Conservation (phyloP, 2,797 vertebrate species). For the Clarias fuscus region DNA sequence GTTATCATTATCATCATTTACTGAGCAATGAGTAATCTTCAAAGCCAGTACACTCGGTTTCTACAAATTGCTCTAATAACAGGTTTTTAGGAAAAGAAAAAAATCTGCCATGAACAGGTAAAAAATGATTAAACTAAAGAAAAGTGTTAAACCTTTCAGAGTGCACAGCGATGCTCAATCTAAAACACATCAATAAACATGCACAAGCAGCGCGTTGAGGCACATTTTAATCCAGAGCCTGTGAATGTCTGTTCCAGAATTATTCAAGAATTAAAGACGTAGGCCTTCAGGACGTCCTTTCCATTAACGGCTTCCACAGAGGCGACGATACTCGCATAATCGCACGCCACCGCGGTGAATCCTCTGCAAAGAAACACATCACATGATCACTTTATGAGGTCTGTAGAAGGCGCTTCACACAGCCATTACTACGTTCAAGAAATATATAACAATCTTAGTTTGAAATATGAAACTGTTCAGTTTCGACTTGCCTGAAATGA, state of each 20-base stretch:
- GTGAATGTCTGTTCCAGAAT: not conserved
- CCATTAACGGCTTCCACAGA: slow-evolving; percentile 69
- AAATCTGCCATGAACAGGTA: not conserved
- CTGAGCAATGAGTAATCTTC: not conserved
- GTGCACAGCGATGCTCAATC: not conserved
- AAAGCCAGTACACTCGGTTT: not conserved
- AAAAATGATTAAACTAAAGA: not conserved
- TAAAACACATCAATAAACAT: not conserved
- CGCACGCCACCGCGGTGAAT: slow-evolving; percentile 72
- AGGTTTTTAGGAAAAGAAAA: not conserved
- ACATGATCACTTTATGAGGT: not conserved
- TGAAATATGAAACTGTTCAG: too few relatives aligned
- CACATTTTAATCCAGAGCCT: not conserved
- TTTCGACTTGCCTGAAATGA: too few relatives aligned
- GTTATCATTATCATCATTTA: not conserved
- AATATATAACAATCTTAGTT: too few relatives aligned
- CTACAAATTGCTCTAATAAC: not conserved
- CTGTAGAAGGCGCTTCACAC: not conserved
- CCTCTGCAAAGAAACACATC: slow-evolving; percentile 60
- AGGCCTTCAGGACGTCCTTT: slow-evolving; percentile 75
- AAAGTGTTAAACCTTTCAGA: not conserved
- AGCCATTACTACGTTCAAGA: too few relatives aligned
- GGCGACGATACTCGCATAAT: slow-evolving; percentile 76
- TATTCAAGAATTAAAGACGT: slow-evolving; percentile 68
- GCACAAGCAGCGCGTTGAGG: not conserved